Conservation (phyloP, 2,888 invertebrate genomes). For the Tinea semifulvella region DNA sequence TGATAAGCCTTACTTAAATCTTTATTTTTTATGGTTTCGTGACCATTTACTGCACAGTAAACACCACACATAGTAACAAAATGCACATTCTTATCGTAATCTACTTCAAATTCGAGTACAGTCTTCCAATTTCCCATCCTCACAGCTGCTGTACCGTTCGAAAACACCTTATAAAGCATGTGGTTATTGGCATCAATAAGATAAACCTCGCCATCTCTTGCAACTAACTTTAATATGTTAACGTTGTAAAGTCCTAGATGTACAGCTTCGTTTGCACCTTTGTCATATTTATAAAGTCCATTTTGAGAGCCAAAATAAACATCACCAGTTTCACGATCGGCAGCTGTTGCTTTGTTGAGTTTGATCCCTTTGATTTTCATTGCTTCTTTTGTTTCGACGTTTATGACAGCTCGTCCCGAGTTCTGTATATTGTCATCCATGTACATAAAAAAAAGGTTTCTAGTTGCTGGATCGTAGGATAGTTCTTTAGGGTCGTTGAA, state of each 20-base stretch:
- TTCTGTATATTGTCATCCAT: slow-evolving; percentile 49
- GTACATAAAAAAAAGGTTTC: slow-evolving; percentile 53
- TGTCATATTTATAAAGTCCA: slow-evolving; percentile 48
- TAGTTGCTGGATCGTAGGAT: slow-evolving; percentile 46
- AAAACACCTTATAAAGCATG: slow-evolving; percentile 44
- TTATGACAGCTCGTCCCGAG: slow-evolving; percentile 45
- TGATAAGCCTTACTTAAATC: slow-evolving; percentile 17
- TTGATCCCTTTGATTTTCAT: slow-evolving; percentile 40
- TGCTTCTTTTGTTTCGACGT: slow-evolving; percentile 39
- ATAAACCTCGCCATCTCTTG: slow-evolving; percentile 48
- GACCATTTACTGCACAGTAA: slow-evolving; percentile 35
- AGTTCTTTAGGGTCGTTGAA: slow-evolving; percentile 43
- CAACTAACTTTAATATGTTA: slow-evolving; percentile 45
- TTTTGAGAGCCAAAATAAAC: slow-evolving; percentile 54
- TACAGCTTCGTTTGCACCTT: slow-evolving; percentile 32
- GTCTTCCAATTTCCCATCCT: slow-evolving; percentile 37
- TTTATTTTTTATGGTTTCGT: slow-evolving; percentile 39
- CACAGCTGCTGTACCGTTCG: slow-evolving; percentile 30
- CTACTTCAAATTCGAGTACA: slow-evolving; percentile 48
- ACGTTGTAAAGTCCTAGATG: slow-evolving; percentile 49
- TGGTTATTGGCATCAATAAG: slow-evolving; percentile 49
- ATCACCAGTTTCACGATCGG: slow-evolving; percentile 42
- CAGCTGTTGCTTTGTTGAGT: slow-evolving; percentile 48
- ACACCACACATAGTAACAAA: slow-evolving; percentile 49
- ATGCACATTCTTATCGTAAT: slow-evolving; percentile 41